phyloP scores from a whole-genome alignment of 1,140 invertebrate genomes.

The Himalopsyche phryganea region DNA sequence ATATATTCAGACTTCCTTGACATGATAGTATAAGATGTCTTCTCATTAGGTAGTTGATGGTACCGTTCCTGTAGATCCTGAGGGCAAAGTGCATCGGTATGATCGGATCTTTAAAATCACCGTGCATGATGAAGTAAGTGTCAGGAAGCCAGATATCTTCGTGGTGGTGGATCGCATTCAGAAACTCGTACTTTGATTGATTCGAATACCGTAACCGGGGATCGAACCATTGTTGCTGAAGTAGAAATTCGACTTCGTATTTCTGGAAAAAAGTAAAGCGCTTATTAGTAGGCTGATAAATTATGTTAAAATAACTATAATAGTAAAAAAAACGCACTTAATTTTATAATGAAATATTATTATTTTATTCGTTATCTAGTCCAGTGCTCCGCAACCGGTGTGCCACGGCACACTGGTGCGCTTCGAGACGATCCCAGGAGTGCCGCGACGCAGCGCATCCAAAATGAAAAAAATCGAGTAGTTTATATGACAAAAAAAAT shows the following conservation, averaged over 20 bases:
- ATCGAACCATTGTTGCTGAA: conserved; percentile 89
- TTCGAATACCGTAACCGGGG: conserved; percentile 81
- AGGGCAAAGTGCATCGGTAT: conserved; percentile 88
- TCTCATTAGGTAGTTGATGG: conserved; percentile 88
- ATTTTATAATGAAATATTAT: too few species aligned
- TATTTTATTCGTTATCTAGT: too few species aligned
- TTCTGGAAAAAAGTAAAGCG: conserved; percentile 62
- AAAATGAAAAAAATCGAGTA: too few species aligned
- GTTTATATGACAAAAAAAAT: too few species aligned
- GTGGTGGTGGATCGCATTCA: conserved; percentile 88
- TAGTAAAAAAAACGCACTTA: too few species aligned
- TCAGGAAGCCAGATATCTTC: conserved; percentile 88
- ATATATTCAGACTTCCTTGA: conserved; percentile 88
- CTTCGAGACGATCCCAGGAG: too few species aligned
- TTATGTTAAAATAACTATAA: too few species aligned
- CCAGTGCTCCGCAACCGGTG: too few species aligned
- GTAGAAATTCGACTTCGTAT: conserved; percentile 90
- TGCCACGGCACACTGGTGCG: too few species aligned
- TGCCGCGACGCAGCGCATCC: too few species aligned
- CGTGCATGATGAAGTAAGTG: conserved; percentile 94
- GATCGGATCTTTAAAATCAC: conserved; percentile 88
- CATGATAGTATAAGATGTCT: conserved; percentile 88
- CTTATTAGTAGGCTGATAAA: too few species aligned
- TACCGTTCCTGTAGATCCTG: conserved; percentile 86
- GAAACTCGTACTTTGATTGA: conserved; percentile 76